These are phyloP conservation scores for Enteromius viviparus DNA, from an alignment of 2,797 vertebrate species.

Conservation along the genomic window DNA sequence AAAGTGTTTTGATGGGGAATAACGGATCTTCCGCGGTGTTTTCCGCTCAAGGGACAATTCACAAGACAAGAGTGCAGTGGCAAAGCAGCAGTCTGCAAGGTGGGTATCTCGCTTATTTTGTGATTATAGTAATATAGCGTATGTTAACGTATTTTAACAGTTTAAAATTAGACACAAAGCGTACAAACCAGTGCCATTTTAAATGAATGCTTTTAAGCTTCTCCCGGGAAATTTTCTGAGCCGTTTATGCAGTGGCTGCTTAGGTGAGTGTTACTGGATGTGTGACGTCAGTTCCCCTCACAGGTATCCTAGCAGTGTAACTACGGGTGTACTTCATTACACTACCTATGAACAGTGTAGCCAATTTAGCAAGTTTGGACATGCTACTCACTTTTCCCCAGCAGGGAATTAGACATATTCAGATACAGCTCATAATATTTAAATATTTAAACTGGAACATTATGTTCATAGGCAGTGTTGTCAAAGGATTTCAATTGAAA, in stretches of 20 bases:
- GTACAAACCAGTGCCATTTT: background rate
- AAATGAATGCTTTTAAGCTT: background rate
- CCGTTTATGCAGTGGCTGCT: background rate
- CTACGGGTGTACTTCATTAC: background rate
- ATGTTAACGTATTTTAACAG: background rate
- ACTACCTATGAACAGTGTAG: too few species aligned
- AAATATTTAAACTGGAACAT: too few species aligned
- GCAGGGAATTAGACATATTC: too few species aligned
- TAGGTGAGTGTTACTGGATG: background rate
- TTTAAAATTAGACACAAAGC: background rate
- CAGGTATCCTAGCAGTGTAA: background rate
- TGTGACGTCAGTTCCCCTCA: background rate
- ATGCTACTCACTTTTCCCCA: too few species aligned
- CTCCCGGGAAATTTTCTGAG: background rate
- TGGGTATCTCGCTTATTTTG: slow-evolving; percentile 17
- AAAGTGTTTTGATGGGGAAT: slow-evolving; percentile 68
- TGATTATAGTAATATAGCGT: background rate
- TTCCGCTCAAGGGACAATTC: slow-evolving; percentile 19
- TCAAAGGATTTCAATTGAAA: too few species aligned
- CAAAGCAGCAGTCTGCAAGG: slow-evolving; percentile 34
- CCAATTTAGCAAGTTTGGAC: too few species aligned
- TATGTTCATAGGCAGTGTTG: too few species aligned
- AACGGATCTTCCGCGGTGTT: slow-evolving; percentile 60
- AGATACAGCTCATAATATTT: too few species aligned
- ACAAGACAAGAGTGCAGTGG: slow-evolving; percentile 23